Base-by-base conservation (phyloP, 2,888 invertebrate genomes). In the Tetranychus truncatus region DNA sequence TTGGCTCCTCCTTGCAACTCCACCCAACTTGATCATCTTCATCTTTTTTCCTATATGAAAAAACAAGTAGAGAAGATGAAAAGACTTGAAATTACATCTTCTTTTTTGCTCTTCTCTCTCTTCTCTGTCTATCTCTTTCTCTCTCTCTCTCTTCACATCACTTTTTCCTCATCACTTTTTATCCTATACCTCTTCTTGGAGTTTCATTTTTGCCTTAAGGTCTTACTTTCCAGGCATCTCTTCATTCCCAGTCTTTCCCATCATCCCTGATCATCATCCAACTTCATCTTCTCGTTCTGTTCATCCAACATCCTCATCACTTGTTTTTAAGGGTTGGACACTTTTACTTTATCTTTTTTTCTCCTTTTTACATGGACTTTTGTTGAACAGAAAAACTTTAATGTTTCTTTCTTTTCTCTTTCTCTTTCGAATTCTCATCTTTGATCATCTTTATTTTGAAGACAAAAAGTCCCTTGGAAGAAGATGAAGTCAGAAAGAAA, bases 1-100 rank as follows among this genome's bases (percentile, higher is more conserved):
- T 69, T 20, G 34, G 8, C 69, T 69, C 69, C 69, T 69, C 69
- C 69, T 69, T 69, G 20, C 69, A 69, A 55, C 55, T 55, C 55
- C 55, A 55, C 55, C 55, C 55, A 55, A 55, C 15, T 15, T 55
- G 9, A 9, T 55, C 55, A 55, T 55, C 55, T 55, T 55, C 55
- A 55, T 55, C 55, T 55, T 55, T 55, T 55, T 55, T 55, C 55
- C 55, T 55, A 55, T 55, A 55, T 55, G 15, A 55, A 34, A 34
- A 66, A 66, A 66, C 20, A n/a, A 18, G 18, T 0, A n/a, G 66
- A 3, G 66, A 66, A 66, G 66, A 66, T 6, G 18, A 66, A 20
- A 20, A 66, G 34, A 55, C 55, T 15, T 69, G 15, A 69, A 24
- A 24, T 66, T 20, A 5, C 69, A 24, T 69, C 34, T 18, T 24